phyloP scores from a whole-genome alignment of 1,140 invertebrate genomes.

The Macrostomum lignano region DNA sequence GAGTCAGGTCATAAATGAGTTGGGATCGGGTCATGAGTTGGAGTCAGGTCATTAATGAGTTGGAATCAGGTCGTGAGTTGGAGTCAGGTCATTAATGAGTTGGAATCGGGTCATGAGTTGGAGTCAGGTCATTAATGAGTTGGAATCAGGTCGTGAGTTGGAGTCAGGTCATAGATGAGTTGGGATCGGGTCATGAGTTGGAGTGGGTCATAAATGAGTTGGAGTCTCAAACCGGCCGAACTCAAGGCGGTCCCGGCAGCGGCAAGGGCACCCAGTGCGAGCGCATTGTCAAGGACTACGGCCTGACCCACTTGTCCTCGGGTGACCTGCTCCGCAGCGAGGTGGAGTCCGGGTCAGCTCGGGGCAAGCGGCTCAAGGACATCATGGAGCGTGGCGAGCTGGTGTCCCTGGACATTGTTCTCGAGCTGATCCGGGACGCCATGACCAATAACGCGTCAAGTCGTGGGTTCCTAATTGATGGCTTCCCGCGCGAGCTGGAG shows the following conservation, averaged over 20 bases:
- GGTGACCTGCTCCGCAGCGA: constrained; percentile 28
- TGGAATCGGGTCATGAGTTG: no score
- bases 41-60: no score
- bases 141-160: no score
- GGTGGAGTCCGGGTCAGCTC: constrained; percentile 22
- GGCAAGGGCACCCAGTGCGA: constrained; percentile 30
- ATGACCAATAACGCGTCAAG: constrained; percentile 15
- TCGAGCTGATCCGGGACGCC: constrained; percentile 19
- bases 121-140: no score
- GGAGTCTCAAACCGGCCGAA: no score
- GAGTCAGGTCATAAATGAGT: no score
- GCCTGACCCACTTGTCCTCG: constrained; percentile 28
- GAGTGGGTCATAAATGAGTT: no score
- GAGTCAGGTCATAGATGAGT: no score
- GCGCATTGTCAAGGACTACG: constrained; percentile 26
- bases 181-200: no score
- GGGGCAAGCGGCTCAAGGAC: constrained; percentile 32
- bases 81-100: no score
- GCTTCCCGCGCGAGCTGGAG: constrained; percentile 53
- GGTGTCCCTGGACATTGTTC: constrained; percentile 34
- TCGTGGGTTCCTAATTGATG: constrained; percentile 62
- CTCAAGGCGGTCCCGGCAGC: constrained; percentile 29
- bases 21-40: no score
- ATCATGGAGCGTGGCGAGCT: constrained; percentile 51
- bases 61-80: no score